These are phyloP conservation scores for Oreochromis aureus DNA, from an alignment of 2,113 vertebrate species.

Conservation along the genomic window DNA sequence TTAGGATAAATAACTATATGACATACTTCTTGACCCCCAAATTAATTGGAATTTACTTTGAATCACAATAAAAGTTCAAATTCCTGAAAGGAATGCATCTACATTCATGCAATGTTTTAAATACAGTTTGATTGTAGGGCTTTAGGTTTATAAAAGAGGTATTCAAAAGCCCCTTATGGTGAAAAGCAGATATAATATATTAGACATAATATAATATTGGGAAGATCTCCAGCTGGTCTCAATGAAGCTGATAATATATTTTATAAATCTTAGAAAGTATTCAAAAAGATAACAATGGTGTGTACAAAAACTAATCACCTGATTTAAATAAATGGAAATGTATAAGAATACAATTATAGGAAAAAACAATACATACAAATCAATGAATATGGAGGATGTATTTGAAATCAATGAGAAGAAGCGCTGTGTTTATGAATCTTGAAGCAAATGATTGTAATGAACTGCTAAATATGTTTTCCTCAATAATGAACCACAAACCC, in stretches of 20 bases:
- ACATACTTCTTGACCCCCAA: accelerated
- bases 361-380: not conserved
- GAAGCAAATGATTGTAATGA: not conserved
- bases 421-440: not conserved
- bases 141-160: not conserved
- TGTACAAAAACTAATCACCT: accelerated
- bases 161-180: not conserved
- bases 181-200: not conserved
- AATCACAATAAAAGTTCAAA: not conserved
- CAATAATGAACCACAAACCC: not conserved
- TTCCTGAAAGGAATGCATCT: not conserved
- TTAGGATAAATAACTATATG: not conserved
- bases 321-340: not conserved
- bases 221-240: not conserved
- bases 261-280: not conserved
- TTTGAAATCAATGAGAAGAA: not conserved
- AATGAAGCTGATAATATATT: not conserved
- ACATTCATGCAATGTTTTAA: not conserved
- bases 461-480: not conserved
- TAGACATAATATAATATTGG: not conserved
- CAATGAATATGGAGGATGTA: not conserved
- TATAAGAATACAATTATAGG: not conserved
- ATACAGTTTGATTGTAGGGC: not conserved
- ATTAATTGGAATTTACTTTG: not conserved
- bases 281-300: accelerated